Conservation (phyloP, 2,888 invertebrate genomes). For the Lathronympha strigana region DNA sequence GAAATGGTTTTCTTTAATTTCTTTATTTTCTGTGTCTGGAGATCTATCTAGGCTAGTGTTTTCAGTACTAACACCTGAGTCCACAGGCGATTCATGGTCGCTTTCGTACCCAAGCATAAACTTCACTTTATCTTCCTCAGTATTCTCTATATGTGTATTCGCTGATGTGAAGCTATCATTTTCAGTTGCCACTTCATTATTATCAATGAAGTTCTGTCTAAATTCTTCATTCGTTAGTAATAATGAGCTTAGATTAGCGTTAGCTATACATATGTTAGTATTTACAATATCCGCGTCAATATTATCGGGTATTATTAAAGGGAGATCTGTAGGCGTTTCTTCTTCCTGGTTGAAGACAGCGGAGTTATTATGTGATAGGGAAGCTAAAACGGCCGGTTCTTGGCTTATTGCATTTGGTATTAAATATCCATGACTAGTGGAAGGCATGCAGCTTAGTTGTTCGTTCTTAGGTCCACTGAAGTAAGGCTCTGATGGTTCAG, state of each 20-base stretch:
- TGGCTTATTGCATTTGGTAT: conserved; percentile 86
- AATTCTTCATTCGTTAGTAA: conserved; percentile 80
- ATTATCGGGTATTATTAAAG: conserved; percentile 72
- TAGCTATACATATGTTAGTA: conserved; percentile 85
- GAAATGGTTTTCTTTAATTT: conserved; percentile 65
- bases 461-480: conserved; percentile 69
- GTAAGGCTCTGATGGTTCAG: conserved; percentile 60
- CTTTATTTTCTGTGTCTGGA: conserved; percentile 82
- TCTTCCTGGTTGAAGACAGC: conserved; percentile 76
- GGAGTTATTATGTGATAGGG: conserved; percentile 78
- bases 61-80: conserved; percentile 90
- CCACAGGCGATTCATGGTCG: conserved; percentile 78
- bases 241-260: conserved; percentile 85
- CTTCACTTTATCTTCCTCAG: conserved; percentile 68
- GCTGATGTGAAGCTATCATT: conserved; percentile 70
- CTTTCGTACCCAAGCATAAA: conserved; percentile 80
- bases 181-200: conserved; percentile 56
- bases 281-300: conserved; percentile 73
- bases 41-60: conserved; percentile 88
- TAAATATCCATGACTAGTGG: conserved; percentile 86
- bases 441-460: conserved; percentile 81
- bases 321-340: conserved; percentile 66
- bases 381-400: conserved; percentile 81
- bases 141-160: conserved; percentile 61
- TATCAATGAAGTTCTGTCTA: conserved; percentile 65